Conservation (phyloP, 92 coral and sea anemone genomes). For the Palythoa caribaeorum region DNA sequence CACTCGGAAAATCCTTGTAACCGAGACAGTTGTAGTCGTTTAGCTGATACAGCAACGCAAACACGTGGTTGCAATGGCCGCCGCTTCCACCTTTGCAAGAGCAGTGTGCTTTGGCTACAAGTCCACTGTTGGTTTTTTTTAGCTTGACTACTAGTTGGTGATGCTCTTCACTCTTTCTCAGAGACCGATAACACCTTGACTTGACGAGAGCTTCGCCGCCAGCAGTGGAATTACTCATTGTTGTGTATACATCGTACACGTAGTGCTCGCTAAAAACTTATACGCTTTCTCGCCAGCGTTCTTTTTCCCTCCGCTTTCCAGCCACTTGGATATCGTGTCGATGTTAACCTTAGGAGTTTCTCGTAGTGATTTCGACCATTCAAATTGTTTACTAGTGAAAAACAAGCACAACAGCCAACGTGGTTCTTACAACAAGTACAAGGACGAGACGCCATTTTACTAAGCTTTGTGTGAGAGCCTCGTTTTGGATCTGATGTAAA, state of each 20-base stretch:
- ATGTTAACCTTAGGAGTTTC: conserved; percentile 13
- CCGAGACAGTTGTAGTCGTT: not conserved
- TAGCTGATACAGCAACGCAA: conserved; percentile 28
- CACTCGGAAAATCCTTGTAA: conserved; percentile 59
- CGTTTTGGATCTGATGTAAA: conserved; percentile 53
- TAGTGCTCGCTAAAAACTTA: conserved; percentile 50
- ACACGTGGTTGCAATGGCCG: conserved; percentile 68
- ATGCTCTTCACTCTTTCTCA: not conserved
- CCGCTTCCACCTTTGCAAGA: conserved; percentile 45
- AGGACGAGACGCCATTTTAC: not conserved
- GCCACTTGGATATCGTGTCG: conserved; percentile 42
- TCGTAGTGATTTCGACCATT: conserved; percentile 19
- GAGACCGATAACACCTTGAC: not conserved
- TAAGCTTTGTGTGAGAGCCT: not conserved
- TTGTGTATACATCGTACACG: conserved; percentile 41
- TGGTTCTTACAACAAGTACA: not conserved
- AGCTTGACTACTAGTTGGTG: not conserved
- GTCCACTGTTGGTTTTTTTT: conserved; percentile 25
- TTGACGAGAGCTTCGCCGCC: not conserved
- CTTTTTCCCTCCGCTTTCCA: conserved; percentile 49
- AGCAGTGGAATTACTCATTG: not conserved
- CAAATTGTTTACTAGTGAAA: not conserved
- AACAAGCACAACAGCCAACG: not conserved
- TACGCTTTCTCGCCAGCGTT: conserved; percentile 52
- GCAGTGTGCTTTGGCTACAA: conserved; percentile 34